phyloP scores from a whole-genome alignment of 2,888 invertebrate species.

The Lissocephala sabroskyi region DNA sequence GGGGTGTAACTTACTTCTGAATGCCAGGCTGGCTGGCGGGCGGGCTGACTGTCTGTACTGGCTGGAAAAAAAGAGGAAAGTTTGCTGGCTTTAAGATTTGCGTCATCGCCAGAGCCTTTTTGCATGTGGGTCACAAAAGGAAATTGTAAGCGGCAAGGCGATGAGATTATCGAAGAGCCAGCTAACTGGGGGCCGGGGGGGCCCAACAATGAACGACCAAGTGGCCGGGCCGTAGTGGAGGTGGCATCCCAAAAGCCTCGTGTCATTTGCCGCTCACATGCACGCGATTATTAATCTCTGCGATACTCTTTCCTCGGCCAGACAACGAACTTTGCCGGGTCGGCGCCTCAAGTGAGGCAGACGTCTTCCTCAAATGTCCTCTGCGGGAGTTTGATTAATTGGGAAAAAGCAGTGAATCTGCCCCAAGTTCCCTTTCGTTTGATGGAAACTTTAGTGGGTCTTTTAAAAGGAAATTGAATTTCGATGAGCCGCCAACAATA shows the following conservation, averaged over 20 bases:
- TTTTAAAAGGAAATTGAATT: too few relatives aligned
- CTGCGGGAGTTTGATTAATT: too few relatives aligned
- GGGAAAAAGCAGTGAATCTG: too few relatives aligned
- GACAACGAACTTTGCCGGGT: too few relatives aligned
- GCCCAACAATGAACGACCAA: background rate
- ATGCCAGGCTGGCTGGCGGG: background rate
- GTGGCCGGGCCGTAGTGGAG: too few relatives aligned
- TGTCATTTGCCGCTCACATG: constrained; percentile 34
- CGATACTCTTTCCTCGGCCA: too few relatives aligned
- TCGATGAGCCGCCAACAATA: too few relatives aligned
- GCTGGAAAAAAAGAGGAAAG: background rate
- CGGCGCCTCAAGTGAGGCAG: too few relatives aligned
- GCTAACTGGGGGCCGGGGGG: background rate
- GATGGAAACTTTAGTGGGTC: too few relatives aligned
- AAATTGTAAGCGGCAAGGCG: constrained; percentile 3
- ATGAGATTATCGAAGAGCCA: too few relatives aligned
- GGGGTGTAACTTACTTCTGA: background rate
- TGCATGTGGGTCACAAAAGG: constrained; percentile 40
- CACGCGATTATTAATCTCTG: constrained; percentile 10
- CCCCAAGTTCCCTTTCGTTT: too few relatives aligned
- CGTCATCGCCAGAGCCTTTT: constrained; percentile 39
- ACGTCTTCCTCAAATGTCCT: too few relatives aligned
- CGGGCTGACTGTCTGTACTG: constrained; percentile 20
- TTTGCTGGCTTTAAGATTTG: constrained; percentile 51
- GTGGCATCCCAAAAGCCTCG: constrained; percentile 10